A percentile compares a stretch with the other conserved stretches of the same genome.
Conservation (phyloP, 2,113 vertebrate species). For the Bostrychus sinensis region DNA sequence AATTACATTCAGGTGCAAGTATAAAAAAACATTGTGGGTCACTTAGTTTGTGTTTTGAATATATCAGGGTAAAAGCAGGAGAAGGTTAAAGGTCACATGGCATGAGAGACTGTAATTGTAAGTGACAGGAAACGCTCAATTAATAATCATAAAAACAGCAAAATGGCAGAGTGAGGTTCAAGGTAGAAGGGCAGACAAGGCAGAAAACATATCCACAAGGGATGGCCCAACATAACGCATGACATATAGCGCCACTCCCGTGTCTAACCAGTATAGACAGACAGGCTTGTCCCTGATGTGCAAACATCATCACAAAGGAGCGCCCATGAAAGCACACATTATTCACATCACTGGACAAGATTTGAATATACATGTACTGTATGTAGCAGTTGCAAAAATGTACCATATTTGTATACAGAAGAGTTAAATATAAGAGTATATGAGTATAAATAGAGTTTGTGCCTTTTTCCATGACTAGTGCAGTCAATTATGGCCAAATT, state of each 20-base stretch:
- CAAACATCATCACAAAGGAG: not conserved
- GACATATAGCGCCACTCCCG: constrained; percentile 29
- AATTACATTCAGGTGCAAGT: constrained; percentile 39
- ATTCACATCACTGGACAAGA: too few relatives aligned
- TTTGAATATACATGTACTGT: too few relatives aligned
- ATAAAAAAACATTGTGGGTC: constrained; percentile 62
- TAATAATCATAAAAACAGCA: constrained; percentile 63
- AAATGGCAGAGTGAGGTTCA: constrained; percentile 57
- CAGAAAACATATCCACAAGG: constrained; percentile 35
- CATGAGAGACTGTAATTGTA: constrained; percentile 52
- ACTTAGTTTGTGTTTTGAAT: constrained; percentile 47
- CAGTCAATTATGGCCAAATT: too few relatives aligned
- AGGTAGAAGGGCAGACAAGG: constrained; percentile 1
- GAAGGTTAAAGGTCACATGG: constrained; percentile 51
- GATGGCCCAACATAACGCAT: constrained; percentile 27
- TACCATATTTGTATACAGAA: not conserved
- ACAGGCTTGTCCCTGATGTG: not conserved
- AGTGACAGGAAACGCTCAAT: constrained; percentile 69
- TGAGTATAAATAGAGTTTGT: not conserved
- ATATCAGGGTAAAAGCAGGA: constrained; percentile 42
- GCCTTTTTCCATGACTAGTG: too few relatives aligned
- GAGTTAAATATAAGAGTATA: too few relatives aligned
- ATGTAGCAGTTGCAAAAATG: too few relatives aligned
- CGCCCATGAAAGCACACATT: constrained; percentile 7
- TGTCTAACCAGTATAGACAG: constrained; percentile 8